Percentiles rank a stretch among this genome's conserved stretches.
phyloP scores from a whole-genome alignment of 1,140 invertebrate genomes.

The Pseudachorutes palmiensis region DNA sequence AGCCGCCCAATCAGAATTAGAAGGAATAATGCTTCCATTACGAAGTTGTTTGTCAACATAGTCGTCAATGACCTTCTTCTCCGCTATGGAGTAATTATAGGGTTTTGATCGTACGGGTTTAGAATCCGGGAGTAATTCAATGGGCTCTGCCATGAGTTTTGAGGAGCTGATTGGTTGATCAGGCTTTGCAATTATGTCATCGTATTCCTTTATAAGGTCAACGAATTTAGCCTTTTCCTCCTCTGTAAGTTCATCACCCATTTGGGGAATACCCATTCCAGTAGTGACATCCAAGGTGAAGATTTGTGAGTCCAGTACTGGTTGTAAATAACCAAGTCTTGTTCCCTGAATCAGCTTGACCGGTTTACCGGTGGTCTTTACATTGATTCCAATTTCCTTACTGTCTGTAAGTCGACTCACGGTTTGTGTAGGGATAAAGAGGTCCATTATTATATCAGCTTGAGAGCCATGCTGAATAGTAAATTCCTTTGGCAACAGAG shows the following conservation, averaged over 20 bases:
- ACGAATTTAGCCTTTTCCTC: neutral
- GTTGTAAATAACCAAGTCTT: too few species aligned
- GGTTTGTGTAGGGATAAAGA: too few species aligned
- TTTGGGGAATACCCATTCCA: neutral
- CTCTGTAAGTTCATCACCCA: neutral
- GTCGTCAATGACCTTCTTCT: neutral
- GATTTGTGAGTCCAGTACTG: too few species aligned
- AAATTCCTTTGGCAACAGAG: too few species aligned
- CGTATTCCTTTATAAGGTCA: neutral
- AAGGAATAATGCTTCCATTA: neutral
- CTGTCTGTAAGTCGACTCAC: too few species aligned
- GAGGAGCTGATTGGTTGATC: neutral
- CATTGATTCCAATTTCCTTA: too few species aligned
- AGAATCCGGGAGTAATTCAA: neutral
- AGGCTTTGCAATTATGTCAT: neutral
- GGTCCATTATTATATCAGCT: too few species aligned
- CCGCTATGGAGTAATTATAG: neutral
- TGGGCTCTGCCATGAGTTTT: neutral
- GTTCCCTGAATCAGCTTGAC: too few species aligned
- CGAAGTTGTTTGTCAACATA: neutral
- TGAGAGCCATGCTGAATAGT: too few species aligned
- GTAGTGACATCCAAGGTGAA: neutral
- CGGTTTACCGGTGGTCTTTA: too few species aligned
- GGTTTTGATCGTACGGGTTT: neutral
- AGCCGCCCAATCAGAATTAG: neutral